phyloP scores from a whole-genome alignment of 2,888 invertebrate species.

The Anthoptus insignis region DNA sequence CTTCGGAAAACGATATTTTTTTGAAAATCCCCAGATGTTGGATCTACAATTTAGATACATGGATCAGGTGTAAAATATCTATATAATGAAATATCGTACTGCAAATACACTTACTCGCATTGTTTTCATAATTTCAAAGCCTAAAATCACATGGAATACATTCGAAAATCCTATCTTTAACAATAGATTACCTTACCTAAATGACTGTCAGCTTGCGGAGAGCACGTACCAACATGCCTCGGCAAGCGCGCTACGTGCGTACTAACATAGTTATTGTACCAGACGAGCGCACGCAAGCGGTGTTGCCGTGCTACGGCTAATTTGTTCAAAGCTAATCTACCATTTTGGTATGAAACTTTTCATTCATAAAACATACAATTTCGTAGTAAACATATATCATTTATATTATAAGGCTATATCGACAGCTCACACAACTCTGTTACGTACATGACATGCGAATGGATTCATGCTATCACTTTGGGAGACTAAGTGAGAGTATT shows the following conservation, averaged over 20 bases:
- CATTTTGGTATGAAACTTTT: conserved; percentile 59
- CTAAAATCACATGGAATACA: no score
- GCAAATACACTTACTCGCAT: no score
- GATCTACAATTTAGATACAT: no score
- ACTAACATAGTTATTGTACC: conserved; percentile 74
- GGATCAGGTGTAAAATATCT: no score
- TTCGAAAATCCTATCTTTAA: no score
- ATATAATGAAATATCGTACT: no score
- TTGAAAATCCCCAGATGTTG: no score
- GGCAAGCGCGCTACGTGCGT: conserved; percentile 65
- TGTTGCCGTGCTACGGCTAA: conserved; percentile 53
- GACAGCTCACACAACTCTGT: conserved; percentile 45
- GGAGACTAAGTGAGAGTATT: conserved; percentile 35
- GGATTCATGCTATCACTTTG: conserved; percentile 35
- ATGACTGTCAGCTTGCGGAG: conserved; percentile 66
- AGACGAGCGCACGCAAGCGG: conserved; percentile 45
- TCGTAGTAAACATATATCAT: conserved; percentile 43
- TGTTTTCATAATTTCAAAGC: no score
- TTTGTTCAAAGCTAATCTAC: conserved; percentile 57
- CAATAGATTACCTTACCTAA: no score
- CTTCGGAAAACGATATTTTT: no score
- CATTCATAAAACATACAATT: conserved; percentile 50
- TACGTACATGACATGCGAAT: background rate
- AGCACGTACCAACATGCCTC: conserved; percentile 65
- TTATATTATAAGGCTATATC: conserved; percentile 42